Conservation (phyloP, 2,797 vertebrate species). For the Acridotheres tristis region DNA sequence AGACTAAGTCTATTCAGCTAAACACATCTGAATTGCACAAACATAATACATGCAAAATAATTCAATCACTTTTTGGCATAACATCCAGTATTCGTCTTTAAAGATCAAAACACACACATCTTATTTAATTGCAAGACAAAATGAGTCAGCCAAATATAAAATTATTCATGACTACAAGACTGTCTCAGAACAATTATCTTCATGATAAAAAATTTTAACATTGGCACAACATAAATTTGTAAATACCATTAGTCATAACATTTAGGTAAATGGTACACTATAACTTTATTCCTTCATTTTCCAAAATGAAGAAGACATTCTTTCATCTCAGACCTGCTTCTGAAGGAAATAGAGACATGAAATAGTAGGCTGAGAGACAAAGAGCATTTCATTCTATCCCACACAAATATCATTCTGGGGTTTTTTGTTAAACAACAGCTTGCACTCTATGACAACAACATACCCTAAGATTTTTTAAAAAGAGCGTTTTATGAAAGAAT, state of each 20-base stretch:
- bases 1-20: neutral
- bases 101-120: constrained; percentile 12
- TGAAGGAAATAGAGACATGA: neutral
- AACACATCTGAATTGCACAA: neutral
- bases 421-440: neutral
- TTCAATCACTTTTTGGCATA: neutral
- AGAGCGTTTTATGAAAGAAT: neutral
- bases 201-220: constrained; percentile 40
- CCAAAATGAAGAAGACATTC: neutral
- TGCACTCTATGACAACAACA: neutral
- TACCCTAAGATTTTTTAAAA: neutral
- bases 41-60: constrained; percentile 8
- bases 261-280: constrained; percentile 13
- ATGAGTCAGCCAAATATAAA: constrained; percentile 61
- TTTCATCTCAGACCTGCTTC: neutral
- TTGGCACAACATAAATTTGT: constrained; percentile 50
- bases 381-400: neutral
- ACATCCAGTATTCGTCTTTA: constrained; percentile 13
- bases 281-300: neutral
- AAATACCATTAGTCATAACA: constrained; percentile 40
- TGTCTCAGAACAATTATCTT: constrained; percentile 57
- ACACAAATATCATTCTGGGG: neutral
- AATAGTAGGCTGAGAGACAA: neutral
- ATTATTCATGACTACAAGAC: constrained; percentile 62
- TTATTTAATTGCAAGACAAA: constrained; percentile 35